Base-by-base conservation (phyloP, 1,140 invertebrate species). In the Drosophila persimilis region DNA sequence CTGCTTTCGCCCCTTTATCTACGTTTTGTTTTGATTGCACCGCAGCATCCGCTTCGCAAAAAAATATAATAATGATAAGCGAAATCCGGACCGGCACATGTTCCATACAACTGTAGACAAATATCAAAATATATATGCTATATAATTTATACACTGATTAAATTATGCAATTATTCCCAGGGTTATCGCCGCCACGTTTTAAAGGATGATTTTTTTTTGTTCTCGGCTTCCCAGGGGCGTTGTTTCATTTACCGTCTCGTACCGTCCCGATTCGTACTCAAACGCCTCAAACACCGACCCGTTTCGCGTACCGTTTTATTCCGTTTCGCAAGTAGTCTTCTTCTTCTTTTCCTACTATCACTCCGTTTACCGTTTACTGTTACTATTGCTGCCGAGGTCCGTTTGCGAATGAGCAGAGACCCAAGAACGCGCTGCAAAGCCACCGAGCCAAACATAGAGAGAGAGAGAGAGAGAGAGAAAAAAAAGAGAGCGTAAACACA, bases 241-340 rank as follows among this genome's bases (percentile, higher is more conserved):
- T 81, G 81, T 81, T 85, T 86, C 81, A 86, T 88, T 86, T 85
- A 86, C 83, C 80, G 80, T 78, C 61, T 77, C 69, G 80, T 74
- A 55, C 56, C 66, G 22, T 56, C 26, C 60, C 66, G 74, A 64
- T 47, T 41, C 56, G 50, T 69, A 62, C 43, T 54, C 64, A n/a
- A n/a, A 43, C 51, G 31, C 31, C 31, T 35, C 35, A 39, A 39
- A 39, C 35, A 39, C 35, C 73, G 69, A 77, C 59, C 53, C 69
- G 77, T 80, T 77, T 50, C 73, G 73, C 63, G 54, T 86, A 69
- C 62, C 62, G 50, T 24, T 52, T 46, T 11, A 41, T 73, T 72
- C 51, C 71, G 61, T 35, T 66, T 72, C 29, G 61, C 72, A 24
- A 43, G 48, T 43, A n/a, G n/a, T 47, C 53, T 50, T 29, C 31